A percentile compares a stretch with the other conserved stretches of the same genome.
phyloP scores from a whole-genome alignment of 2,888 invertebrate genomes.

The Tenthredo amoena region DNA sequence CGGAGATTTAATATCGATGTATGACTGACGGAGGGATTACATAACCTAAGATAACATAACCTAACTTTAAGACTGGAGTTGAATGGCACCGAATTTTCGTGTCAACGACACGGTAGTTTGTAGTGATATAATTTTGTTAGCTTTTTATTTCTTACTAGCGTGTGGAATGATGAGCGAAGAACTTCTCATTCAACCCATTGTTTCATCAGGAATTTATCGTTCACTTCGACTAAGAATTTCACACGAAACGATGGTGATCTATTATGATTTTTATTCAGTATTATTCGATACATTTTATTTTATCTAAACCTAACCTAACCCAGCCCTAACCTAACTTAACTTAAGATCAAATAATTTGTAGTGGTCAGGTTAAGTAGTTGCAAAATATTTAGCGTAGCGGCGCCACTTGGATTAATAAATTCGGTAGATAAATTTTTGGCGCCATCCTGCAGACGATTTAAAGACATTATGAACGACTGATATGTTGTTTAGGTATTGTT shows the following conservation, averaged over 20 bases:
- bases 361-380: neutral
- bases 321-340: neutral
- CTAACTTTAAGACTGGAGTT: neutral
- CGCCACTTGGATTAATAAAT: neutral
- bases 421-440: neutral
- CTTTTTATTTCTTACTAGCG: neutral
- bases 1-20: neutral
- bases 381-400: neutral
- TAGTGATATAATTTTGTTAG: neutral
- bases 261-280: neutral
- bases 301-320: neutral
- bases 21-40: neutral
- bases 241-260: neutral
- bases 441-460: neutral
- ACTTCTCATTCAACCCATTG: constrained; percentile 9
- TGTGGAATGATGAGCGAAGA: neutral
- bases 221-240: neutral
- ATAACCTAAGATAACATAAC: constrained; percentile 17
- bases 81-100: neutral
- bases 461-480: neutral
- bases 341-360: neutral
- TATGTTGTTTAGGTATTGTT: too few relatives aligned
- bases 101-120: neutral
- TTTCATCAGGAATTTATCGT: neutral
- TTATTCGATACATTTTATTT: neutral